Base-by-base conservation (phyloP, 2,888 invertebrate species). In the Mythimna albipuncta region DNA sequence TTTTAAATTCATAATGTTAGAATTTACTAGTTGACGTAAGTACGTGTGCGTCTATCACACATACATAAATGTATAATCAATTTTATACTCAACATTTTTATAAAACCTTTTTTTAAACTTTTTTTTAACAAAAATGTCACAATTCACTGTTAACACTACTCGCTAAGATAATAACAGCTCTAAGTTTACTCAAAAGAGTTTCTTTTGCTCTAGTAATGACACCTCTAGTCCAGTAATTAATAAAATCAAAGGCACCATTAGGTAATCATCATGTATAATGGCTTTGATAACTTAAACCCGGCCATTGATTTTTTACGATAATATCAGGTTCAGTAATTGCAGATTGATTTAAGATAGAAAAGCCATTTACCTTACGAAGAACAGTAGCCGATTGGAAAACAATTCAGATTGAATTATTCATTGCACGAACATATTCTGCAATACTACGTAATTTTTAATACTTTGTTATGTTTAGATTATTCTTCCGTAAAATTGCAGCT, bases 351-450 rank as follows among this genome's bases (percentile, higher is more conserved):
- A 55, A 70, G 55, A 64, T 65, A 80, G 71, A 85, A 81, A 75
- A 71, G 67, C 61, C 67, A 77, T 80, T 79, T 76, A 74, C 64
- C 57, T 72, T 68, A 35, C 35, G 16, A n/a, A 75, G 75, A 75
- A 69, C 44, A 71, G 58, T 35, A 73, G 54, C 67, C 35, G n/a
- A 79, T 76, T 88, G 84, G 85, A 87, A 88, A 87, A 73, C 69
- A 41, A 76, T 84, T 75, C 72, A 50, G 59, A 75, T 75, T 88
- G 82, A 84, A 88, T 88, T 77, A 88, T 88, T 83, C 87, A 89
- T 87, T 35, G 68, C 86, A 84, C 84, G 87, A 81, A 82, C 77
- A 52, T 50, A 70, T 81, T 79, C 82, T 78, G 78, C 78, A 83
- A 82, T 84, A 81, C 66, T 55, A 72, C 70, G 74, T 81, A 87